Conservation (phyloP, 2,113 vertebrate species). For the Bucco capensis region DNA sequence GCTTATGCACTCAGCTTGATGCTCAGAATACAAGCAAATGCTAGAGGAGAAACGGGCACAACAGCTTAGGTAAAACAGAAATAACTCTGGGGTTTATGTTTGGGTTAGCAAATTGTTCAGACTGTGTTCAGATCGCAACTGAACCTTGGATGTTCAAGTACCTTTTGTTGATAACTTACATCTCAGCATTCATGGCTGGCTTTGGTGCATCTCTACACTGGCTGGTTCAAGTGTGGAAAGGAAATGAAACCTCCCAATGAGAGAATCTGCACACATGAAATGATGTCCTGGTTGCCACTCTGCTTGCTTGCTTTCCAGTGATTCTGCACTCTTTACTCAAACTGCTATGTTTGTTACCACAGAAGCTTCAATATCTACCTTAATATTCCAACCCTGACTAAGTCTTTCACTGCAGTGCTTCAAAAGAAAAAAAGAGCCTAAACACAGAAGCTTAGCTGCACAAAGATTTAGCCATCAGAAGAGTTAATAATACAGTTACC, state of each 20-base stretch:
- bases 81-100: neutral
- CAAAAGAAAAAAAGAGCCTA: neutral
- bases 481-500: neutral
- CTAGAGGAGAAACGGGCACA: neutral
- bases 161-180: neutral
- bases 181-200: neutral
- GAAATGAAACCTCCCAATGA: neutral
- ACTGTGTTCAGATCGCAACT: neutral
- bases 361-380: neutral
- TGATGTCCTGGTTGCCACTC: neutral
- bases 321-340: neutral
- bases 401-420: neutral
- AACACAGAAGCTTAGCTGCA: neutral
- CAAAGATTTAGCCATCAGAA: neutral
- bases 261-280: rapidly evolving
- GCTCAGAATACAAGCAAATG: neutral
- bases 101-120: neutral
- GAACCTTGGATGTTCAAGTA: neutral
- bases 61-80: neutral
- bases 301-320: neutral
- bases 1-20: neutral
- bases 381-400: neutral
- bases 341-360: neutral
- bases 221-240: neutral
- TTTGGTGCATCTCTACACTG: neutral